Evolutionary conservation across 92 coral and sea anemone species (phyloP), one percentile per base, ranked within the genome.

Genomic region (Epizoanthus ramosus): DNA sequence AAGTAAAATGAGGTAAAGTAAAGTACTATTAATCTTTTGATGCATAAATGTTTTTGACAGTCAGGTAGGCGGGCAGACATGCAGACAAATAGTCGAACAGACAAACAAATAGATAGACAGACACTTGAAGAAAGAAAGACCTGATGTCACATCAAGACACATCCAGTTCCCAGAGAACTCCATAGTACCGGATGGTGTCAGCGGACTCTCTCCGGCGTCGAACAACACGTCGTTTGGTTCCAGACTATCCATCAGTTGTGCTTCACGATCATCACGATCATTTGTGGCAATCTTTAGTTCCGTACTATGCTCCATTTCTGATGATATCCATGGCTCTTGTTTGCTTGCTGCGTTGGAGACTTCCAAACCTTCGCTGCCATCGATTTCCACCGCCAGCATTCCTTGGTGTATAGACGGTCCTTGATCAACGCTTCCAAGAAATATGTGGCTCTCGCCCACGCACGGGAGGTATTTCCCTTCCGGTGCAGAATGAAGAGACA

Each of bases 401-500:
- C 41, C 21, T 5, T 77, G 43, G 8, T 68, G 50, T 37, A 57
- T 22, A 10, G 23, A 14, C 6, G 22, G 59, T 50, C 61, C 82
- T 77, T 41, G 82, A 18, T 57, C 68, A n/a, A 39, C 21, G 71
- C 70, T 77, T 19, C 22, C 31, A 19, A 77, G 57, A 8, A 77
- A 77, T 57, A 77, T 77, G 12, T 43, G 70, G 59, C 82, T 77
- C 59, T 59, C 82, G 15, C 82, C 70, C 15, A 77, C 82, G 17
- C 82, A 77, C 57, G 43, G 16, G 8, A 77, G 70, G 18, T 41
- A 43, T 57, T 43, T 18, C 31, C 60, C 23, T 14, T 28, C 56
- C 13, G 54, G 19, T 41, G 19, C 19, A 15, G 24, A 17, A 53
- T 24, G 22, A 6, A 23, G 21, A 31, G 21, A 15, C 15, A 8